Percentiles rank a stretch among this genome's conserved stretches.
These are phyloP conservation scores for Solenopsis fugax DNA, from an alignment of 1,140 invertebrate species.

Conservation along the genomic window DNA sequence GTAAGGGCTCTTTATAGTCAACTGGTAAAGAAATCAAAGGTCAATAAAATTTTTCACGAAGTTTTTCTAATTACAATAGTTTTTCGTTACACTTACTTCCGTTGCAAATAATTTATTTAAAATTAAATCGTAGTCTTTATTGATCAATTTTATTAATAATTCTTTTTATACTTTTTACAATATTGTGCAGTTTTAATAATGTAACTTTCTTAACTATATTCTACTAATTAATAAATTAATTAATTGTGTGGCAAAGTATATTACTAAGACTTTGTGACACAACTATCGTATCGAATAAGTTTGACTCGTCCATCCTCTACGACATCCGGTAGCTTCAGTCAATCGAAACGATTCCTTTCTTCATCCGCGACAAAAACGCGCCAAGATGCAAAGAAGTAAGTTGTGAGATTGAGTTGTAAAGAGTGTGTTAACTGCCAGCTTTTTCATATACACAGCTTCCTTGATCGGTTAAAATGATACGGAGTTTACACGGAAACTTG, in stretches of 20 bases:
- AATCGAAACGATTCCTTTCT: slow-evolving; percentile 38
- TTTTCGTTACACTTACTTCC: no score
- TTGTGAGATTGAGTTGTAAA: slow-evolving; percentile 71
- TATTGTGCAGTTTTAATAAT: not conserved
- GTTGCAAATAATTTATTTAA: not conserved
- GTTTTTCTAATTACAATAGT: no score
- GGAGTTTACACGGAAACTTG: not conserved
- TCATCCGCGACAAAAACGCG: slow-evolving; percentile 67
- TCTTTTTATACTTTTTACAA: not conserved
- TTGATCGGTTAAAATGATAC: not conserved
- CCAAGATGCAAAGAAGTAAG: slow-evolving; percentile 48
- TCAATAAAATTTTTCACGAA: no score
- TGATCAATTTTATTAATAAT: not conserved
- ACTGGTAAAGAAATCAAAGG: no score
- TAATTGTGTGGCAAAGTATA: not conserved
- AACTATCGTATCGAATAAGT: slow-evolving; percentile 20
- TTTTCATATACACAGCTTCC: slow-evolving; percentile 66
- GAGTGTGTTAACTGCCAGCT: slow-evolving; percentile 63
- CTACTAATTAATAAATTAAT: not conserved
- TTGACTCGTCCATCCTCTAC: not conserved
- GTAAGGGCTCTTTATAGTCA: no score
- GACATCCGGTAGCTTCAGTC: slow-evolving; percentile 27
- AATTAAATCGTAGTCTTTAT: not conserved
- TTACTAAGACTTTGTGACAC: not conserved
- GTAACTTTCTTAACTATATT: not conserved